These are phyloP conservation scores for Cheilosia variabilis DNA, from an alignment of 2,888 invertebrate genomes.

Conservation along the genomic window DNA sequence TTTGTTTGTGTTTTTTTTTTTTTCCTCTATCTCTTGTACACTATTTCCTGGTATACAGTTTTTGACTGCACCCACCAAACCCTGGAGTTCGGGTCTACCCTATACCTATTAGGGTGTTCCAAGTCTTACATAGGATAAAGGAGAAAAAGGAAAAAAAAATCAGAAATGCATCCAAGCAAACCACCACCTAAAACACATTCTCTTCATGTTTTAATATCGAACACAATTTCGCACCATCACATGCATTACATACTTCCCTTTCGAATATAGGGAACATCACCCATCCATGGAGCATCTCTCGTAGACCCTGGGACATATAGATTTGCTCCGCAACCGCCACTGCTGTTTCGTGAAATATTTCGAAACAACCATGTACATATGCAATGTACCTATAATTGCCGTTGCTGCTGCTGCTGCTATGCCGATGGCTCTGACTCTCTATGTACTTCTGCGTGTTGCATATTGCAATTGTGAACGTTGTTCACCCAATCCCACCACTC, in stretches of 20 bases:
- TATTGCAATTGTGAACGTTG: constrained; percentile 68
- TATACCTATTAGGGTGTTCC: constrained; percentile 16
- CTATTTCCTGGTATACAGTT: constrained; percentile 17
- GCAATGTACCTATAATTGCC: constrained; percentile 8
- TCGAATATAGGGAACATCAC: constrained; percentile 49
- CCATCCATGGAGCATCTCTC: constrained; percentile 54
- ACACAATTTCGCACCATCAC: constrained; percentile 17
- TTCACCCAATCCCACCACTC: constrained; percentile 57
- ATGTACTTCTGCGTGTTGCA: constrained; percentile 63
- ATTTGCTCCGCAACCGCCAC: constrained; percentile 46
- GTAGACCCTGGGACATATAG: constrained; percentile 72
- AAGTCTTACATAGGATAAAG: constrained; percentile 41
- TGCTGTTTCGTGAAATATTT: constrained; percentile 69
- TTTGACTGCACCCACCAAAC: constrained; percentile 38
- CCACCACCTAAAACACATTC: neutral
- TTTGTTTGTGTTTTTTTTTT: neutral
- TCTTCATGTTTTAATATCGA: constrained; percentile 46
- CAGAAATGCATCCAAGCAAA: neutral
- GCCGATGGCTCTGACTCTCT: constrained; percentile 46
- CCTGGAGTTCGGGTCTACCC: constrained; percentile 7
- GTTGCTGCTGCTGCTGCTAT: constrained; percentile 23
- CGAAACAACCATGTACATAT: constrained; percentile 66
- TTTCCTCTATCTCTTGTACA: constrained; percentile 24
- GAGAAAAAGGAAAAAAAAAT: constrained; percentile 16
- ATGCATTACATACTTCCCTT: constrained; percentile 30